phyloP scores from a whole-genome alignment of 1,140 invertebrate species.

The Popillia japonica region DNA sequence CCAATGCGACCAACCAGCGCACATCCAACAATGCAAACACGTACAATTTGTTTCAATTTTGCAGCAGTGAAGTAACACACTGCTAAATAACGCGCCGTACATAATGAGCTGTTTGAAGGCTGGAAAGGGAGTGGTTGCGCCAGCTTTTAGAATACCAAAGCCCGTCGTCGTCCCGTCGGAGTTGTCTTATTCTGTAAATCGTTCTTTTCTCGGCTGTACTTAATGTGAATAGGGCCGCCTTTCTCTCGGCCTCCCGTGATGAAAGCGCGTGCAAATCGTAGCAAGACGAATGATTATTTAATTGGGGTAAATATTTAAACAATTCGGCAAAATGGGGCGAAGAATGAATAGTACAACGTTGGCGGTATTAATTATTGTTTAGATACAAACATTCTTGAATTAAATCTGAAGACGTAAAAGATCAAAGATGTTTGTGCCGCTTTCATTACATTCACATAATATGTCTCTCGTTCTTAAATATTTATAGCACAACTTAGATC shows the following conservation, averaged over 20 bases:
- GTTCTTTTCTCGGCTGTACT: not conserved
- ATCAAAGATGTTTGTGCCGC: too few species aligned
- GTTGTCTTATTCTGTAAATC: not conserved
- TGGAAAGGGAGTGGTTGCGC: not conserved
- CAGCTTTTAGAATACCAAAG: constrained; percentile 7
- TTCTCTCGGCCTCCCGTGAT: not conserved
- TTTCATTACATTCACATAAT: too few species aligned
- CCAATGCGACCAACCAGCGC: not conserved
- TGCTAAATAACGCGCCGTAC: constrained; percentile 24
- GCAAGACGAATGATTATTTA: constrained; percentile 21
- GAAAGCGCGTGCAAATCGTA: not conserved
- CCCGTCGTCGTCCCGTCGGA: constrained; percentile 6
- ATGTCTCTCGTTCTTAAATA: too few species aligned
- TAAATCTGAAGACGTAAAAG: too few species aligned
- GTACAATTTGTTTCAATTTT: constrained; percentile 35
- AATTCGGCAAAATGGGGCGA: not conserved
- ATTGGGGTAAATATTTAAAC: constrained; percentile 25
- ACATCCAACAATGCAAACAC: constrained; percentile 28
- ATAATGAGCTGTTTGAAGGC: constrained; percentile 27
- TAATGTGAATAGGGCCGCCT: not conserved
- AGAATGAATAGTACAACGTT: constrained; percentile 5
- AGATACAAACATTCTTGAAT: not conserved
- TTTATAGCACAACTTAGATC: too few species aligned
- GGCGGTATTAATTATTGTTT: constrained; percentile 7
- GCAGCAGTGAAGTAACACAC: constrained; percentile 15